Base-by-base conservation (phyloP, 2,797 vertebrate genomes). In the Myotis daubentonii region DNA sequence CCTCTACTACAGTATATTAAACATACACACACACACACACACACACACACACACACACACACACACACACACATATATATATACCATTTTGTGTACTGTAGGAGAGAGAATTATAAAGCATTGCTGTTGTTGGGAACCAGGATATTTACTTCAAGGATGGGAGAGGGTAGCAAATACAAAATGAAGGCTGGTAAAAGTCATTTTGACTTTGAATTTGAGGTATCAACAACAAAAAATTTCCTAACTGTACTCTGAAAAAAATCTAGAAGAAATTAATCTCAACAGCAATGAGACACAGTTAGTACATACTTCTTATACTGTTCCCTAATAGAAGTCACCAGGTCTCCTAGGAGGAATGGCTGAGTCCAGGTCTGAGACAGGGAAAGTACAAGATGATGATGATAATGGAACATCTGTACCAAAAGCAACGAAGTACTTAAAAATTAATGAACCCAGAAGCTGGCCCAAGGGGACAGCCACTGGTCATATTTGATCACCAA, bases 391-490 rank as follows among this genome's bases (percentile, higher is more conserved):
- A 84, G 65, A 91, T 65, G 60, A 62, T 75, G 30, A 79, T 75
- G 30, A 79, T 57, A 44, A 68, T 91, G 72, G 78, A 88, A 87
- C 33, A 83, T 51, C 38, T 87, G 33, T 91, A 57, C 33, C 79
- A 93, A 84, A 87, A 53, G 17, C 55, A 90, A 68, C 10, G 8
- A 65, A 76, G 33, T 75, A 78, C 71, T 68, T 47, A 83, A 94
- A 96, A 93, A 44, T 25, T 84, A 68, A 79, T 93, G 91, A 96
- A 84, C 33, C 30, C 51, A 80, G 53, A 87, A 75, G 33, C 30
- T 90, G n/a, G 62, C 36, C 79, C 66, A 66, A 78, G 65, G 8
- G 49, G 19, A 74, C 12, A 87, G 41, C 25, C 72, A 62, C 23
- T 60, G 5, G 20, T 80, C 41, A 62, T 51, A 88, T 65, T 36